phyloP scores from a whole-genome alignment of 2,113 vertebrate species.

The Rafetus swinhoei region DNA sequence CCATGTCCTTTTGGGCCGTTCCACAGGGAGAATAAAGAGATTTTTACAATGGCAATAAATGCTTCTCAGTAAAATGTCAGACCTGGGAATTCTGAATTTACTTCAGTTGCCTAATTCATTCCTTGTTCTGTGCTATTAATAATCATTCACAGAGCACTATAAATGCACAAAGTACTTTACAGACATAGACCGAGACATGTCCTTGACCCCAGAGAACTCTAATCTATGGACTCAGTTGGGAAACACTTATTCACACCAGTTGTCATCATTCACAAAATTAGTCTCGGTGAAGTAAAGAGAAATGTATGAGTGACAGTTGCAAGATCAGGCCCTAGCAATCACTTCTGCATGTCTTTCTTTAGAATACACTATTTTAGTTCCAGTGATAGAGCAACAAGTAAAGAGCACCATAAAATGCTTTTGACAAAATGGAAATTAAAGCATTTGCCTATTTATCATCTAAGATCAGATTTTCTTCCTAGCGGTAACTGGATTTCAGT shows the following conservation, averaged over 20 bases:
- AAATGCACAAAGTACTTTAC: background rate
- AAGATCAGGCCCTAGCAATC: background rate
- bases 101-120: background rate
- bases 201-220: background rate
- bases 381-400: background rate
- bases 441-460: background rate
- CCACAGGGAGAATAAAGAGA: background rate
- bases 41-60: background rate
- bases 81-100: background rate
- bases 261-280: background rate
- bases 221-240: background rate
- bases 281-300: background rate
- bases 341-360: background rate
- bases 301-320: background rate
- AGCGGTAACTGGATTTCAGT: conserved; percentile 35
- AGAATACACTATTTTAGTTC: background rate
- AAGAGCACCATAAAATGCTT: background rate
- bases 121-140: background rate
- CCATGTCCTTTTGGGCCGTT: background rate
- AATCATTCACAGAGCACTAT: background rate
- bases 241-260: background rate
- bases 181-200: background rate
- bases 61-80: background rate
- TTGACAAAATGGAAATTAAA: background rate
- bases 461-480: background rate